Conservation (phyloP, 2,113 vertebrate genomes). For the Mastomys coucha region DNA sequence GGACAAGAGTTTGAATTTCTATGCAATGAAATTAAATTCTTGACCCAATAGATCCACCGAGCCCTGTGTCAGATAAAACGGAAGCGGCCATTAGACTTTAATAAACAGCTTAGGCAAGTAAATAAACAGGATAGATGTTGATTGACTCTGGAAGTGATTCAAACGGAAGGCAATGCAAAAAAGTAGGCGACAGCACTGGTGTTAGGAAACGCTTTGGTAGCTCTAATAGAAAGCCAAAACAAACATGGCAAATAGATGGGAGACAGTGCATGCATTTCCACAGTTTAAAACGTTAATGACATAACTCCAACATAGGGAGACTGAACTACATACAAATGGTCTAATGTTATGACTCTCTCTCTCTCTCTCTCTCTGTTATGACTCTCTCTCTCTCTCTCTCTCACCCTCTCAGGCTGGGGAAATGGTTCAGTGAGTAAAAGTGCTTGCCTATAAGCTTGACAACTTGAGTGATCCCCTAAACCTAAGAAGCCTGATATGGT, state of each 20-base stretch:
- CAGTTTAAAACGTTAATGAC: not conserved
- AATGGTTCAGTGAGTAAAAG: not conserved
- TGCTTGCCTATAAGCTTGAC: not conserved
- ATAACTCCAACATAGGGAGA: not conserved
- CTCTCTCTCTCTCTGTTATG: not conserved
- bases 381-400: not conserved
- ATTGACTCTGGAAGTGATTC: not conserved
- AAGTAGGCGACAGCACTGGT: not conserved
- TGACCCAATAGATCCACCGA: not conserved
- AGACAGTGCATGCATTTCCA: not conserved
- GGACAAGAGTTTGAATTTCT: not conserved
- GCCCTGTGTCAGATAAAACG: not conserved
- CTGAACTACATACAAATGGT: not conserved
- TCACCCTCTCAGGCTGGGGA: too few species aligned
- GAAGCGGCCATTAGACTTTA: not conserved
- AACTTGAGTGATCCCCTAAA: not conserved
- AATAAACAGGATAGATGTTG: not conserved
- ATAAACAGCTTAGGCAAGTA: constrained; percentile 26
- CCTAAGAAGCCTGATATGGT: not conserved
- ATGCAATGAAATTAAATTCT: not conserved
- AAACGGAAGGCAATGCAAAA: constrained; percentile 14
- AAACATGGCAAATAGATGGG: not conserved
- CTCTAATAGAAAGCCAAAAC: not conserved
- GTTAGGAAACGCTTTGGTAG: constrained; percentile 12
- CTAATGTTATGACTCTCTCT: not conserved